A percentile compares a stretch with the other conserved stretches of the same genome.
Conservation (phyloP, 1,140 invertebrate genomes). For the Drosophila equinoxialis region DNA sequence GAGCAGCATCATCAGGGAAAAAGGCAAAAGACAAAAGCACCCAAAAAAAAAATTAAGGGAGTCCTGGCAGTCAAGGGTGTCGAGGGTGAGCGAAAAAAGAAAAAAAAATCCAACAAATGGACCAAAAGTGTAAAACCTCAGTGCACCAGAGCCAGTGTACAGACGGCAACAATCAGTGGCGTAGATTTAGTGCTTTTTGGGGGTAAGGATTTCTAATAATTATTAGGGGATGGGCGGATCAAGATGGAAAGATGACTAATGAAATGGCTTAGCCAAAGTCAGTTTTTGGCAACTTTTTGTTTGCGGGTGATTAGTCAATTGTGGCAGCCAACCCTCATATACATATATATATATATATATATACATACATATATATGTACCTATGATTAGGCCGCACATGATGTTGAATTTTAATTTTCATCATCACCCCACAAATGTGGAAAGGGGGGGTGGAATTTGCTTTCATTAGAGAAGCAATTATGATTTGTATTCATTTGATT, state of each 20-base stretch:
- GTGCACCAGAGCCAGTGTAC: constrained; percentile 13
- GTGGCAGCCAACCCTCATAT: constrained; percentile 29
- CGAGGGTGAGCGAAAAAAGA: neutral
- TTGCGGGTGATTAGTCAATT: constrained; percentile 60
- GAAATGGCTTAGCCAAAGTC: constrained; percentile 61
- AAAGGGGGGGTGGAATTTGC: neutral
- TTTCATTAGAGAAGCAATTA: no score
- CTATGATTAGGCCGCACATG: neutral
- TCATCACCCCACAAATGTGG: neutral
- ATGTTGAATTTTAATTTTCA: constrained; percentile 23
- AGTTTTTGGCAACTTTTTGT: constrained; percentile 48
- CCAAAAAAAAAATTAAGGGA: constrained; percentile 4
- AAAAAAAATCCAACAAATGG: constrained; percentile 54
- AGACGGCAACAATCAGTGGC: constrained; percentile 47
- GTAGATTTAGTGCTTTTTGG: constrained; percentile 34
- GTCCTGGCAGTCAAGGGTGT: neutral
- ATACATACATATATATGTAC: neutral
- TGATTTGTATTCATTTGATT: no score
- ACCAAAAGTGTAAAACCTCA: constrained; percentile 77
- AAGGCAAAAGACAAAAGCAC: constrained; percentile 26
- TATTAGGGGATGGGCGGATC: constrained; percentile 2
- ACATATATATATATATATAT: neutral
- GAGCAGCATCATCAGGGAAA: neutral
- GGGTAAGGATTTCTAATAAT: constrained; percentile 20
- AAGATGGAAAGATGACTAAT: constrained; percentile 61